Conservation (phyloP, 2,113 vertebrate genomes). For the Podilymbus podiceps region DNA sequence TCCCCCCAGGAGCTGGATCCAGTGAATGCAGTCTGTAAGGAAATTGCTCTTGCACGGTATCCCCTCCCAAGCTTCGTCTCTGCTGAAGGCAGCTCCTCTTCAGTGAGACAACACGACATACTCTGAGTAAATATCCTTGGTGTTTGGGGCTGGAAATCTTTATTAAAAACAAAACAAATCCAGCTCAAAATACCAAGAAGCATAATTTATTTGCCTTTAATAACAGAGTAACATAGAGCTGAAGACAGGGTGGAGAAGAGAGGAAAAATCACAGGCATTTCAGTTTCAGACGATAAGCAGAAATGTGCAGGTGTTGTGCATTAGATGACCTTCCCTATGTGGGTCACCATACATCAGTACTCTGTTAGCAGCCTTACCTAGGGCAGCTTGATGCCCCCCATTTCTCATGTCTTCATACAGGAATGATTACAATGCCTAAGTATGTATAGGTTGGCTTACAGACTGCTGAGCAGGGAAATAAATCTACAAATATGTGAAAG, state of each 20-base stretch:
- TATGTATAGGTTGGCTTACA: neutral
- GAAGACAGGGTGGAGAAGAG: neutral
- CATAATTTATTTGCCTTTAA: neutral
- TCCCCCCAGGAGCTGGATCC: neutral
- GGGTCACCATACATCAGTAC: conserved; percentile 46
- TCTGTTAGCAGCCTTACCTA: conserved; percentile 28
- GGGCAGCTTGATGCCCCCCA: neutral
- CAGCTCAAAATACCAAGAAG: neutral
- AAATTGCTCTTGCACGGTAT: neutral
- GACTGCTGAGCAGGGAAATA: neutral
- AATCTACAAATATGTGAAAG: conserved; percentile 23
- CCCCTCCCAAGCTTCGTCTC: neutral
- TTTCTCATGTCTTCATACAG: conserved; percentile 24
- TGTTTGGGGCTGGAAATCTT: neutral
- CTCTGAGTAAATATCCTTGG: neutral
- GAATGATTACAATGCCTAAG: conserved; percentile 20
- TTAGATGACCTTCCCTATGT: neutral
- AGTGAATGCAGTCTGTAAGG: neutral
- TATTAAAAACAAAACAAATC: neutral
- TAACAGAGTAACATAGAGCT: neutral
- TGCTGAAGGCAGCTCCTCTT: neutral
- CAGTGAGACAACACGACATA: neutral
- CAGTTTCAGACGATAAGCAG: conserved; percentile 31
- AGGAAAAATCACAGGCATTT: neutral
- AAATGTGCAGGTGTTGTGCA: conserved; percentile 54